Conservation (phyloP, 2,797 vertebrate genomes). For the Chaenodraco wilsoni region DNA sequence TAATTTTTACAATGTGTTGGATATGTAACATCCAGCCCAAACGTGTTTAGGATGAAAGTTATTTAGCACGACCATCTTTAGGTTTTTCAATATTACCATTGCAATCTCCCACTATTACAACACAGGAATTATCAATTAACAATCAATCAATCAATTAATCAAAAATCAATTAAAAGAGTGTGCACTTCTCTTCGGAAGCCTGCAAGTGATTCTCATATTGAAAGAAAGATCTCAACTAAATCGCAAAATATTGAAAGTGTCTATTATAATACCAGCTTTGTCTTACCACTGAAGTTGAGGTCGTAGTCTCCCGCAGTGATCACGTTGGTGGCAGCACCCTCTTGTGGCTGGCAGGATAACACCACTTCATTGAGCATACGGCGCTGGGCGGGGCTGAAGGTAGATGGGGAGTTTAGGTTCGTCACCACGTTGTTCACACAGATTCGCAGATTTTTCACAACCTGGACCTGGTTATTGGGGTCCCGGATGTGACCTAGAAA, state of each 20-base stretch:
- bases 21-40: neutral
- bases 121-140: neutral
- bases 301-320: conserved; percentile 95
- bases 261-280: neutral
- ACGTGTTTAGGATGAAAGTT: neutral
- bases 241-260: neutral
- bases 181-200: neutral
- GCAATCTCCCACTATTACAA: neutral
- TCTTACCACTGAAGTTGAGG: conserved; percentile 95
- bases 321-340: conserved; percentile 88
- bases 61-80: neutral
- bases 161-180: neutral
- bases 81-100: neutral
- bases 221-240: neutral
- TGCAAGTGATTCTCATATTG: neutral
- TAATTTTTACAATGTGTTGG: neutral
- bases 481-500: conserved; percentile 93
- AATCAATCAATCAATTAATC: too few relatives aligned
- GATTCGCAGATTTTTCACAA: conserved; percentile 96
- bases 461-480: conserved; percentile 95
- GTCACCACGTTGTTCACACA: conserved; percentile 91
- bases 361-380: conserved; percentile 91
- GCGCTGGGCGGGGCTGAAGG: conserved; percentile 73
- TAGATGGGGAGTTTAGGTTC: conserved; percentile 78
- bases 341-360: conserved; percentile 90